A percentile compares a stretch with the other conserved stretches of the same genome.
Evolutionary conservation across 2,113 vertebrate genomes (phyloP).

Genomic region (Hirundichthys speculiger): DNA sequence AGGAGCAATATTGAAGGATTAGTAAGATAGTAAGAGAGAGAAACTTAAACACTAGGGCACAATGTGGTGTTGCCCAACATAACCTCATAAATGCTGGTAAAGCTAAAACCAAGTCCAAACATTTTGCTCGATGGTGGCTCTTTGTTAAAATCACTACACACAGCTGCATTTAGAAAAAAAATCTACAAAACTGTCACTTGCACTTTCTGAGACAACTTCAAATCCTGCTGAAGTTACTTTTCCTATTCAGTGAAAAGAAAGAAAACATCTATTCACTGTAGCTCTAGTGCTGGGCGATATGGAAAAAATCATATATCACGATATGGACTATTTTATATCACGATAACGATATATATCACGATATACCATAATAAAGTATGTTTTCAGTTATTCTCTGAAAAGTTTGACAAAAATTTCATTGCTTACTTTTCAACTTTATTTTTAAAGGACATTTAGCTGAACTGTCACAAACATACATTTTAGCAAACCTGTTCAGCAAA

Average conservation of each 20-base stretch:
- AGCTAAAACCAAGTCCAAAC: conserved; percentile 12
- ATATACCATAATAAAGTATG: too few species aligned
- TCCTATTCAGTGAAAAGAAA: neutral
- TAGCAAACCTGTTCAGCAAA: too few species aligned
- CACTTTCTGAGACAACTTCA: neutral
- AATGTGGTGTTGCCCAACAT: conserved; percentile 16
- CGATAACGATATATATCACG: too few species aligned
- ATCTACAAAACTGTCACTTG: neutral
- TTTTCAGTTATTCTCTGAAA: too few species aligned
- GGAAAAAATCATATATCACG: too few species aligned
- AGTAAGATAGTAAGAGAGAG: neutral
- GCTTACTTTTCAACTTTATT: too few species aligned
- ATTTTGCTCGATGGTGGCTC: conserved; percentile 3
- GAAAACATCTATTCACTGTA: neutral
- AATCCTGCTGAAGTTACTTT: neutral
- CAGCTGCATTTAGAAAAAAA: neutral
- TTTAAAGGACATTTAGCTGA: too few species aligned
- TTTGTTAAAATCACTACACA: neutral
- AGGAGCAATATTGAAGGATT: neutral
- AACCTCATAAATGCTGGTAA: conserved; percentile 44
- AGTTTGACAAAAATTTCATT: too few species aligned
- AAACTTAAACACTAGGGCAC: conserved; percentile 47
- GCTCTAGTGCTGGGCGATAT: too few species aligned
- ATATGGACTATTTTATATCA: too few species aligned
- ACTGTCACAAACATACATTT: too few species aligned